Conservation (phyloP, 2,888 invertebrate genomes). For the Eudasyphora cyanicolor region DNA sequence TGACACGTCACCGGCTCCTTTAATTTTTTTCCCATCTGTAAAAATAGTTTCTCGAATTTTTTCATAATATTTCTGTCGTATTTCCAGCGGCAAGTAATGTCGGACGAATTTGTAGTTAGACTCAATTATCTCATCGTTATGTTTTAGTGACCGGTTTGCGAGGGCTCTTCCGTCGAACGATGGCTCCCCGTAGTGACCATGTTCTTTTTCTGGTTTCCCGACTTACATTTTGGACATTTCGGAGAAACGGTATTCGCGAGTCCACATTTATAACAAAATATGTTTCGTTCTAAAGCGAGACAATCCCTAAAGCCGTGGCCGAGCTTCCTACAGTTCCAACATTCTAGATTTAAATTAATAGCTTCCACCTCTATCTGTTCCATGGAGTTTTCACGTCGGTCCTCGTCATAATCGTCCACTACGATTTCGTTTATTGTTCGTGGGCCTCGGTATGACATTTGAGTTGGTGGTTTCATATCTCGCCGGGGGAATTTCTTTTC, state of each 20-base stretch:
- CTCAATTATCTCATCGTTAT: no score
- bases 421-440: background rate
- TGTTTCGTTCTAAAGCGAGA: background rate
- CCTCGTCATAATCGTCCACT: background rate
- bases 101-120: no score
- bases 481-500: background rate
- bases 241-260: slow-evolving; percentile 7
- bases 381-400: background rate
- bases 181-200: slow-evolving; percentile 11
- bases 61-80: background rate
- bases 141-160: background rate
- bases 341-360: background rate
- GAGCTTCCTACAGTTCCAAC: slow-evolving; percentile 21
- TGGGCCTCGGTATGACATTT: background rate
- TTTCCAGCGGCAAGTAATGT: background rate
- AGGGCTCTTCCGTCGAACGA: slow-evolving; percentile 15
- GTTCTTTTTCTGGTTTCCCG: slow-evolving; percentile 41
- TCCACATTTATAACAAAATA: slow-evolving; percentile 35
- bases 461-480: background rate
- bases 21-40: background rate
- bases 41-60: background rate
- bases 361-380: background rate
- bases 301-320: slow-evolving; percentile 28
- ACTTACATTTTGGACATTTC: slow-evolving; percentile 20
- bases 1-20: no score